These are phyloP conservation scores for Fringilla coelebs DNA, from an alignment of 2,797 vertebrate species.

Conservation along the genomic window DNA sequence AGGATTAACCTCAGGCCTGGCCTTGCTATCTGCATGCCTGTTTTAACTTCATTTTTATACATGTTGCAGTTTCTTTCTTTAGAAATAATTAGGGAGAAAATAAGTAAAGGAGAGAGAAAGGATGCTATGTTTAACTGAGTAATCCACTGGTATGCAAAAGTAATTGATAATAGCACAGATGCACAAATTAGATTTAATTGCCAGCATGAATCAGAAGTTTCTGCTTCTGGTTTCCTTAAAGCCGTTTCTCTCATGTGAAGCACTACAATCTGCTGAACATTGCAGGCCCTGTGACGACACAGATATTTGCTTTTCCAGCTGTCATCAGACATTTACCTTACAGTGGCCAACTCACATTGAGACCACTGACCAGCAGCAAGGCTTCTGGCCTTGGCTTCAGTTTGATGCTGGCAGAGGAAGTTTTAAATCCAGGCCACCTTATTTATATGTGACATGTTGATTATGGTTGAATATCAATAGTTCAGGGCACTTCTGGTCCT, in stretches of 20 bases:
- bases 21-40: background rate
- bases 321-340: background rate
- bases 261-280: background rate
- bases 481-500: background rate
- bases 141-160: background rate
- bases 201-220: background rate
- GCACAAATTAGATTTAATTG: background rate
- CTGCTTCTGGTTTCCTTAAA: background rate
- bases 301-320: background rate
- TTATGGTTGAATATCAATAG: background rate
- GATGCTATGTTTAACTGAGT: background rate
- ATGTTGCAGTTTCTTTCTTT: background rate
- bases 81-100: background rate
- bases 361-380: accelerated
- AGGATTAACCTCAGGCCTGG: background rate
- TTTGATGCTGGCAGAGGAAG: background rate
- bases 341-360: background rate
- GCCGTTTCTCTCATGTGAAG: background rate
- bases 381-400: background rate
- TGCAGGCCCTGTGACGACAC: background rate
- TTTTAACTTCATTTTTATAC: background rate
- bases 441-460: background rate
- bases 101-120: background rate
- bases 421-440: background rate
- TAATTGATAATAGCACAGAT: background rate